Percentiles rank a stretch among this genome's conserved stretches.
Evolutionary conservation across 2,888 invertebrate species (phyloP).

Genomic region (Dromius quadrimaculatus): DNA sequence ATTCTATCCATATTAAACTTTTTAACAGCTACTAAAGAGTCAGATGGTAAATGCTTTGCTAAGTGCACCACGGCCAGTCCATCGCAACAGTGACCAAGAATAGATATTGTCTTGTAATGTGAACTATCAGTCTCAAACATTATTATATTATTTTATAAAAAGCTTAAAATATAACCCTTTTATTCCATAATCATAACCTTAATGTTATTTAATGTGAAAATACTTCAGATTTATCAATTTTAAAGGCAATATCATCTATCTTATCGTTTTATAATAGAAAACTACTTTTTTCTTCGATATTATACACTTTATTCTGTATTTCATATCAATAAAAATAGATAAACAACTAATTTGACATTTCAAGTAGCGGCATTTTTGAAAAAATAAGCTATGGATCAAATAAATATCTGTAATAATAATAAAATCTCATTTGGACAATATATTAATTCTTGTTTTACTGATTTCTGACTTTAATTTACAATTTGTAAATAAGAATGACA

Average conservation of each 20-base stretch:
- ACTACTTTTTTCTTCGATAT: constrained; percentile 25
- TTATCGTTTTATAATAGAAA: constrained; percentile 4
- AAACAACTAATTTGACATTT: constrained; percentile 44
- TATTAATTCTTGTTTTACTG: no score
- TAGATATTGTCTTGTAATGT: constrained; percentile 77
- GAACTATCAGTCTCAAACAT: constrained; percentile 67
- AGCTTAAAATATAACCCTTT: constrained; percentile 24
- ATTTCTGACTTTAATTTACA: no score
- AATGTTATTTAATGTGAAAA: constrained; percentile 31
- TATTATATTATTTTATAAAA: constrained; percentile 44
- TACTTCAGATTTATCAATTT: constrained; percentile 11
- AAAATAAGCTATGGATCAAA: no score
- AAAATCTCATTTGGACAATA: no score
- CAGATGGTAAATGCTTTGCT: constrained; percentile 75
- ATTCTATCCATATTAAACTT: constrained; percentile 81
- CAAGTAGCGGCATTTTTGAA: constrained; percentile 33
- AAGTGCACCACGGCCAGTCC: constrained; percentile 79
- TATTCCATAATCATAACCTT: constrained; percentile 36
- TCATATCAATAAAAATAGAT: constrained; percentile 41
- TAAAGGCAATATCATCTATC: constrained; percentile 5
- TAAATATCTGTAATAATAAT: no score
- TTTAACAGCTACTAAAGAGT: constrained; percentile 79
- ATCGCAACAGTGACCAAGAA: constrained; percentile 78
- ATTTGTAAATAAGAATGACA: no score
- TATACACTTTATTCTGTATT: constrained; percentile 45